Evolutionary conservation across 2,113 vertebrate genomes (phyloP).

Genomic region (Catagonus wagneri): DNA sequence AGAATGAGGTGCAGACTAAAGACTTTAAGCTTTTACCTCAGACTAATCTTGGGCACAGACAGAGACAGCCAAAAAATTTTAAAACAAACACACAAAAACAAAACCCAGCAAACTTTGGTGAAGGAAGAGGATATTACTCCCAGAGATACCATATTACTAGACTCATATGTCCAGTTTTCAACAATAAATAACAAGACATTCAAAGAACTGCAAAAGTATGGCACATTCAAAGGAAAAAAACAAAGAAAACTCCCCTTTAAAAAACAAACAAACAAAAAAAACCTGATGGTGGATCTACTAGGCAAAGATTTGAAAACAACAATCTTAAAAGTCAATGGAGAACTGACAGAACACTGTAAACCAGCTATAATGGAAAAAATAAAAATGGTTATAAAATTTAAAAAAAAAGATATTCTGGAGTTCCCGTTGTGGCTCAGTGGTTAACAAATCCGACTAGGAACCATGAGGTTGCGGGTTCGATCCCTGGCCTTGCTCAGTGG

Average conservation of each 20-base stretch:
- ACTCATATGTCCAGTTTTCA: neutral
- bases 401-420: too few species aligned
- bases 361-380: too few species aligned
- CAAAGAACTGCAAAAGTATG: neutral
- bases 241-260: neutral
- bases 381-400: too few species aligned
- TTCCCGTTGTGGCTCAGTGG: too few species aligned
- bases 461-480: too few species aligned
- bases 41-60: neutral
- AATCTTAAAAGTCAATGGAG: neutral
- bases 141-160: neutral
- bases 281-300: neutral
- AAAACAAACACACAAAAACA: neutral
- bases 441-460: too few species aligned
- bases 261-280: neutral
- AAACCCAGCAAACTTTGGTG: neutral
- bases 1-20: neutral
- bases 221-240: neutral
- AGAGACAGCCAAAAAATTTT: neutral
- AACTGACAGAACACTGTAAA: too few species aligned
- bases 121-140: neutral
- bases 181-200: neutral
- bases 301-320: neutral
- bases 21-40: neutral
- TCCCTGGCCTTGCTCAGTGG: too few species aligned